Conservation (phyloP, 2,888 invertebrate genomes). For the Agonopterix alstromeriana region DNA sequence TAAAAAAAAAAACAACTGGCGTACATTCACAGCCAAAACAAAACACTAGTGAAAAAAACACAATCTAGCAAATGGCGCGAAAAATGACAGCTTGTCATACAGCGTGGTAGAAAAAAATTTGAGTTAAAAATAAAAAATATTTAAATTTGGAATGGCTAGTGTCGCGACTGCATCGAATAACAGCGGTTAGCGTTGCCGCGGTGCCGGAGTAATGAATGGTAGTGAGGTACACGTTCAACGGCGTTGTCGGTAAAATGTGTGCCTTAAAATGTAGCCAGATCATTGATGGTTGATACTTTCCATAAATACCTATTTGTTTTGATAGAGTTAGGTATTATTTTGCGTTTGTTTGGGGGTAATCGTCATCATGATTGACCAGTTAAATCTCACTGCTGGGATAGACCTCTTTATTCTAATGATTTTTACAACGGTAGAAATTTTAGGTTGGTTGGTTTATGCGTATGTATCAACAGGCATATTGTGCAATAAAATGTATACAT, state of each 20-base stretch:
- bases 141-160: constrained; percentile 38
- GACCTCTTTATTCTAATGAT: no score
- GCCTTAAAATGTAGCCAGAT: constrained; percentile 53
- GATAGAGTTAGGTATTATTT: no score
- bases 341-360: no score
- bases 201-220: constrained; percentile 66
- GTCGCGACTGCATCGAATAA: constrained; percentile 57
- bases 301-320: neutral
- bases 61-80: constrained; percentile 32
- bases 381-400: no score
- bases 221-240: constrained; percentile 61
- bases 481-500: no score
- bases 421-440: no score
- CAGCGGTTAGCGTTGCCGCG: constrained; percentile 37
- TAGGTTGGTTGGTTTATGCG: no score
- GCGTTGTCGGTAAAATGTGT: constrained; percentile 68
- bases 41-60: constrained; percentile 28
- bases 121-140: constrained; percentile 10
- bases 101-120: constrained; percentile 10
- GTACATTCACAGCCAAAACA: constrained; percentile 20
- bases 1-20: constrained; percentile 1
- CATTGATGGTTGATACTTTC: constrained; percentile 46
- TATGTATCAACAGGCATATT: no score
- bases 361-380: no score
- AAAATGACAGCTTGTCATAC: constrained; percentile 37